phyloP scores from a whole-genome alignment of 2,797 vertebrate species.

The Mastacembelus armatus region DNA sequence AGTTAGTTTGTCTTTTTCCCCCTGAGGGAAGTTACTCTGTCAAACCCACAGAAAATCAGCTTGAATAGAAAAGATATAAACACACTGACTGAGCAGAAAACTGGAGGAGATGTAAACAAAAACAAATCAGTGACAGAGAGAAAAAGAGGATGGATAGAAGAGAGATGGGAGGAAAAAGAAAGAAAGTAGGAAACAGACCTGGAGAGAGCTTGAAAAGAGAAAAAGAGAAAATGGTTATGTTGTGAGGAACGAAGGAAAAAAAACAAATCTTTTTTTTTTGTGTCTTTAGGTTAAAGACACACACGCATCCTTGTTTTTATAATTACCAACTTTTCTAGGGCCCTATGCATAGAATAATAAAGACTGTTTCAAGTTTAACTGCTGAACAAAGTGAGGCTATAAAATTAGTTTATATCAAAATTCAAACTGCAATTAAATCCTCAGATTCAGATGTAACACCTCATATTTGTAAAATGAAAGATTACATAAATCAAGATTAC shows the following conservation, averaged over 20 bases:
- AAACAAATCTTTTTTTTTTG: no score
- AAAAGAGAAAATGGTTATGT: background rate
- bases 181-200: background rate
- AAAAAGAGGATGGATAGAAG: slow-evolving; percentile 11
- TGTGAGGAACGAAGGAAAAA: background rate
- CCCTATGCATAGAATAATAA: no score
- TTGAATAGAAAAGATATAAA: slow-evolving; percentile 65
- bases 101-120: slow-evolving; percentile 56
- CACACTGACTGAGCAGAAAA: slow-evolving; percentile 71
- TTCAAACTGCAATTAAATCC: background rate
- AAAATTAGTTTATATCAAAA: background rate
- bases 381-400: no score
- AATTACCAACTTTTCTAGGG: no score
- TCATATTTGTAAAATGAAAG: no score
- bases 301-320: no score
- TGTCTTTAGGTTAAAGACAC: no score
- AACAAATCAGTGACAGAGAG: slow-evolving; percentile 51
- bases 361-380: no score
- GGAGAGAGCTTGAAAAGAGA: background rate
- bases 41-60: slow-evolving; percentile 59
- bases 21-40: slow-evolving; percentile 47
- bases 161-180: background rate
- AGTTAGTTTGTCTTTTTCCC: slow-evolving; percentile 37
- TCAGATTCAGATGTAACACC: no score
- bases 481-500: no score